Evolutionary conservation across 2,113 vertebrate genomes (phyloP).

Genomic region (Saguinus imperator): DNA sequence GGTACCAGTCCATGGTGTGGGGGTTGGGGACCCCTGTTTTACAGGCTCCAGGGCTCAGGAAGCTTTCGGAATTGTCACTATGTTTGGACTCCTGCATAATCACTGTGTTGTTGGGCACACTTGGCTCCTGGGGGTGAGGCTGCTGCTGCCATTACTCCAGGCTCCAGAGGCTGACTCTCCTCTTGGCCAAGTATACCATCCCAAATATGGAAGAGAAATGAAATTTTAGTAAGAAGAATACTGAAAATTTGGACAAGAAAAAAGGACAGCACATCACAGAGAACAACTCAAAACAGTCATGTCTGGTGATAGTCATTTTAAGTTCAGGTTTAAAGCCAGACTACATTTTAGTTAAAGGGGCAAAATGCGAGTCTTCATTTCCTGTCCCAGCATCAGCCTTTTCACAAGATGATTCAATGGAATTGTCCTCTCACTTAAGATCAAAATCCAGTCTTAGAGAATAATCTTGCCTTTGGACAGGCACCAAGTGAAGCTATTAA

Average conservation of each 20-base stretch:
- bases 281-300: not conserved
- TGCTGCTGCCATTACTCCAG: rapidly evolving
- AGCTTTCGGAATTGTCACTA: rapidly evolving
- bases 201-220: not conserved
- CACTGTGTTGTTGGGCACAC: not conserved
- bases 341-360: not conserved
- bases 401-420: not conserved
- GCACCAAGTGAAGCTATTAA: not conserved
- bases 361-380: not conserved
- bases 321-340: not conserved
- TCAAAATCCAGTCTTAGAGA: not conserved
- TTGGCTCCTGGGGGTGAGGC: rapidly evolving
- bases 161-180: not conserved
- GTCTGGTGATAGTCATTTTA: not conserved
- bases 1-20: no score
- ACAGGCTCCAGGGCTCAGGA: not conserved
- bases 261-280: not conserved
- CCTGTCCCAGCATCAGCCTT: not conserved
- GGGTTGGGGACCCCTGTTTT: not conserved
- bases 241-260: not conserved
- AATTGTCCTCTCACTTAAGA: not conserved
- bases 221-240: not conserved
- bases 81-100: not conserved
- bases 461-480: not conserved
- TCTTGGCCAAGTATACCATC: not conserved